Evolutionary conservation across 1,140 invertebrate species (phyloP).

Genomic region (Drosophila miranda): DNA sequence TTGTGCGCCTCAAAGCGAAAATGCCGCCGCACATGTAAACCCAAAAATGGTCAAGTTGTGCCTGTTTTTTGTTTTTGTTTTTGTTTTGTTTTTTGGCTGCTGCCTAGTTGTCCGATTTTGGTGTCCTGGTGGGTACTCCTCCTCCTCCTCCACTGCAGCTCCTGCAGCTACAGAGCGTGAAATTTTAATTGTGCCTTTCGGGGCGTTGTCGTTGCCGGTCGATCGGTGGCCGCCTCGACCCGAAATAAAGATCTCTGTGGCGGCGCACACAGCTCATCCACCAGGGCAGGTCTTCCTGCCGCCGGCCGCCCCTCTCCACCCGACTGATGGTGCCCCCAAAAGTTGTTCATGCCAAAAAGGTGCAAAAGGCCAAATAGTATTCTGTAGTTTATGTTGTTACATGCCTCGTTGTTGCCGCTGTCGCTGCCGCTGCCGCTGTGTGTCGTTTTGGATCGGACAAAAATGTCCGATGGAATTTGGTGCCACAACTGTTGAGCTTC

Average conservation of each 20-base stretch:
- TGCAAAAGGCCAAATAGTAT: slow-evolving; percentile 79
- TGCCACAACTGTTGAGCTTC: slow-evolving; percentile 27
- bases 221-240: slow-evolving; percentile 55
- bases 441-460: slow-evolving; percentile 56
- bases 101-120: slow-evolving; percentile 56
- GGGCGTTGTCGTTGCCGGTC: slow-evolving; percentile 64
- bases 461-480: slow-evolving; percentile 62
- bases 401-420: slow-evolving; percentile 54
- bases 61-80: not conserved
- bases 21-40: slow-evolving; percentile 60
- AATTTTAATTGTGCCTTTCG: slow-evolving; percentile 80
- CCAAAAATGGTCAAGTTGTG: slow-evolving; percentile 64
- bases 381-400: slow-evolving; percentile 79
- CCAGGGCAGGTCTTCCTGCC: slow-evolving; percentile 20
- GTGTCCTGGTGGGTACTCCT: slow-evolving; percentile 33
- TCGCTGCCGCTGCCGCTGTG: slow-evolving; percentile 29
- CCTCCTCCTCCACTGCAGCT: not conserved
- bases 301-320: not conserved
- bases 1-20: slow-evolving; percentile 57
- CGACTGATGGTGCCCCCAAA: slow-evolving; percentile 39
- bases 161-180: slow-evolving; percentile 55
- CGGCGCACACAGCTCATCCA: slow-evolving; percentile 64
- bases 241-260: slow-evolving; percentile 73
- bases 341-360: slow-evolving; percentile 77
- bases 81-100: slow-evolving; percentile 17